Base-by-base conservation (phyloP, 2,888 invertebrate species). In the Scaptomyza reducta region DNA sequence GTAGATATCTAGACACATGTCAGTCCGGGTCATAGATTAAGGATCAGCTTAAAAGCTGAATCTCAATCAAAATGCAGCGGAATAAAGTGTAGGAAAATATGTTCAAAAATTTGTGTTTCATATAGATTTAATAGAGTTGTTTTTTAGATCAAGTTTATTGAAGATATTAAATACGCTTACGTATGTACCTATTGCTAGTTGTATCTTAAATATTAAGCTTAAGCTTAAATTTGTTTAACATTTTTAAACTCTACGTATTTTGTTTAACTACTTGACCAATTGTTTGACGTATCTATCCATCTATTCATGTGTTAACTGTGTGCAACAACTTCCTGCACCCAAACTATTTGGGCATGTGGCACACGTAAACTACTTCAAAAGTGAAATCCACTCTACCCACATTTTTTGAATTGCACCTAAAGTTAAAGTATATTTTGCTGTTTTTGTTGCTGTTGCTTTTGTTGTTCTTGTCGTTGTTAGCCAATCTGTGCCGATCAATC, bases 401-500 rank as follows among this genome's bases (percentile, higher is more conserved):
- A 53, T 63, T 69, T 45, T n/a, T n/a, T n/a, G n/a, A 31, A 51
- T 45, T 74, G 44, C 7, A 27, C 11, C 54, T 35, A 45, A 55
- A 60, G 67, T 46, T 25, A 27, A 57, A 64, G 68, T 55, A 53
- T 58, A 55, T 58, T n/a, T n/a, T n/a, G n/a, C n/a, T n/a, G n/a
- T n/a, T 72, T 46, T 16, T 14, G 40, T 46, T 9, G 31, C 10
- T 31, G 31, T 10, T 31, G 31, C 27, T 41, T 49, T 42, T 54
- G 11, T 25, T 33, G 31, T 25, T 46, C 6, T 33, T 14, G 14
- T 5, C 35, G 25, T 54, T 29, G 40, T 18, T 22, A 51, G 57
- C 49, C 72, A 65, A 78, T 75, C 79, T 64, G 14, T 38, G 51
- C 25, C 59, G 62, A 81, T 78, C 82, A 75, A 63, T 65, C 63